Conservation (phyloP, 2,797 vertebrate genomes). For the Galagoides demidoff region DNA sequence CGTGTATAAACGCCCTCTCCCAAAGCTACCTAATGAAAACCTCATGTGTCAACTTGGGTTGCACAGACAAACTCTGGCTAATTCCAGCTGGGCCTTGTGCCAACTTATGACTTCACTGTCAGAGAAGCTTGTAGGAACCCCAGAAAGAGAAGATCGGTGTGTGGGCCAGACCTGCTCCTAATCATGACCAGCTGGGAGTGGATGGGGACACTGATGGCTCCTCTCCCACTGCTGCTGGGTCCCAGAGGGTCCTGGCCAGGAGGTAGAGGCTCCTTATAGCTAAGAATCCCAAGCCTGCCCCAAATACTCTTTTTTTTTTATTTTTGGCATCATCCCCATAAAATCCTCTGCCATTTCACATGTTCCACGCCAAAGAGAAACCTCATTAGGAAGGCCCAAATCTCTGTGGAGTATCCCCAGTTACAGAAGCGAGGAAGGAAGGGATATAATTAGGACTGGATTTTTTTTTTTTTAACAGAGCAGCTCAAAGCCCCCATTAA, state of each 20-base stretch:
- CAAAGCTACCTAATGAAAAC: constrained; percentile 74
- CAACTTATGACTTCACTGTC: constrained; percentile 79
- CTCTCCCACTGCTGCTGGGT: neutral
- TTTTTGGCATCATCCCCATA: neutral
- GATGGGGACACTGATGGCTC: rapidly evolving
- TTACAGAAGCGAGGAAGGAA: constrained; percentile 48
- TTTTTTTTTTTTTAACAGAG: neutral
- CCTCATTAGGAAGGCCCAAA: neutral
- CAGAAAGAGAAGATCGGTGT: neutral
- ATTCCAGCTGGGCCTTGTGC: constrained; percentile 40
- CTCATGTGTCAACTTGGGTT: constrained; percentile 43
- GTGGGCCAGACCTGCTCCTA: constrained; percentile 50
- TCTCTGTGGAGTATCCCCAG: constrained; percentile 8
- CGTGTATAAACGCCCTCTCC: constrained; percentile 44
- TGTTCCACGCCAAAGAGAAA: neutral
- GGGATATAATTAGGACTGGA: constrained; percentile 56
- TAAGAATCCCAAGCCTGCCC: neutral
- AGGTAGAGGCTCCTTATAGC: neutral
- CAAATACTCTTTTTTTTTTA: neutral
- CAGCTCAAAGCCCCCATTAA: constrained; percentile 48
- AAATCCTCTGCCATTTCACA: neutral
- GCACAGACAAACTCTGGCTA: constrained; percentile 37
- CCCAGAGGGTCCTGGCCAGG: rapidly evolving
- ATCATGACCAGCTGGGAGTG: neutral
- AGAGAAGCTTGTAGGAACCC: constrained; percentile 68